phyloP scores from a whole-genome alignment of 2,797 vertebrate species.

The Sebastes baramenuke region DNA sequence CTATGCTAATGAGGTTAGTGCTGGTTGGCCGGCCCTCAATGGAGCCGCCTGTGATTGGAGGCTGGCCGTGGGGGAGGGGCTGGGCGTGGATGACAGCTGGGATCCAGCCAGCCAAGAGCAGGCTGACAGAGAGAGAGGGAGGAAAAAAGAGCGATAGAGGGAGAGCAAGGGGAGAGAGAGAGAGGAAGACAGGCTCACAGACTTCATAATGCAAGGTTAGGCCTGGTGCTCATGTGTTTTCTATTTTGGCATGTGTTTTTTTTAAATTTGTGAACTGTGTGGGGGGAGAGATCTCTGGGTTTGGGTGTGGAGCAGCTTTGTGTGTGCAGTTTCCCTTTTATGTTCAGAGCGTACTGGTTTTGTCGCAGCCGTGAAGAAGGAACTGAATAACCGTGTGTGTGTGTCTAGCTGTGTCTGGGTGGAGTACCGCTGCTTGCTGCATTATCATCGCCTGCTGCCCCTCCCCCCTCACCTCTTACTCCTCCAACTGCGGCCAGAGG shows the following conservation, averaged over 20 bases:
- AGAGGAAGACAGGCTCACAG: constrained; percentile 84
- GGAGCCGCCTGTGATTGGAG: constrained; percentile 76
- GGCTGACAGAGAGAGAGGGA: constrained; percentile 77
- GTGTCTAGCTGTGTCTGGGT: constrained; percentile 81
- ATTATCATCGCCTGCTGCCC: constrained; percentile 84
- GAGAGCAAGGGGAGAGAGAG: constrained; percentile 71
- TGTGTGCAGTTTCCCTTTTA: constrained; percentile 66
- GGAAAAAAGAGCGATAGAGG: constrained; percentile 75
- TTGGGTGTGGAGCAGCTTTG: constrained; percentile 72
- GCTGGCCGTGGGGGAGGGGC: constrained; percentile 73
- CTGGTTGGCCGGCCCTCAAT: constrained; percentile 80
- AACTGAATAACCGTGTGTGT: constrained; percentile 72
- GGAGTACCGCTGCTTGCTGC: constrained; percentile 85
- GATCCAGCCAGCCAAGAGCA: constrained; percentile 84
- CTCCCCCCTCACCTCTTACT: constrained; percentile 82
- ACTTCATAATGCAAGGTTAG: constrained; percentile 89
- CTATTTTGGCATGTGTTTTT: constrained; percentile 64
- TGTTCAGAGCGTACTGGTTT: constrained; percentile 55
- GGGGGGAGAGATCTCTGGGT: constrained; percentile 45
- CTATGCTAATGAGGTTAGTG: constrained; percentile 84
- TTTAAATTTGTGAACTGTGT: constrained; percentile 60
- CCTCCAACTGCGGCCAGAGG: constrained; percentile 77
- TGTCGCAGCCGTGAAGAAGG: constrained; percentile 72
- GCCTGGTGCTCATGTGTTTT: constrained; percentile 74
- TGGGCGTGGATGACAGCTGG: constrained; percentile 87